Evolutionary conservation across 2,888 invertebrate genomes (phyloP), one percentile per base, ranked within the genome.

Genomic region (Invenusta paracnida): DNA sequence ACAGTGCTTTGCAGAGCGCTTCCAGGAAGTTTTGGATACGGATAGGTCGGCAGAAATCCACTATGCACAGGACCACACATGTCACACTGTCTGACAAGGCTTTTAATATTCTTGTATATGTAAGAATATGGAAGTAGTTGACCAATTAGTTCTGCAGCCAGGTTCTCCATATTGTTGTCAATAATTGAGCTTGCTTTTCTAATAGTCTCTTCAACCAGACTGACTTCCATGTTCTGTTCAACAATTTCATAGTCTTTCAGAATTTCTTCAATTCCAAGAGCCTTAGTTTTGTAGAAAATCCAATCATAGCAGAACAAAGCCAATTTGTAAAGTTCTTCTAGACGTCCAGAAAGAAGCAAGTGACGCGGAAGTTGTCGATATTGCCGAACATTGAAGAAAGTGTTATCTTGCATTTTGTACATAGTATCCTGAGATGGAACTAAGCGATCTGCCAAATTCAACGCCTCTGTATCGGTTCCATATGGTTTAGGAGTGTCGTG

Each of bases 231-330:
- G 29, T 82, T 82, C 29, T 82, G 82, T 23, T 82, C 29, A 0
- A 29, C 29, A n/a, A 85, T 81, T 67, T 84, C 90, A 86, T 91
- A 90, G 87, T 91, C 91, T 0, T 88, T 88, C 86, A 91, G 87
- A 29, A 90, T 89, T 85, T 90, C 89, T 82, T 90, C 89, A 85
- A 91, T 85, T 0, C 90, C 90, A 25, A 91, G 87, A 0, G 91
- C 90, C 85, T 89, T 90, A 11, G 89, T 89, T 87, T 91, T 91
- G 88, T 89, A 90, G 88, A 90, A 90, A 81, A 91, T 86, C 91
- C 91, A 91, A 83, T 91, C 90, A 86, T 91, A 91, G 87, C 89
- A 90, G 87, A 91, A 91, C 29, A 90, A 88, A 1, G 90, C 90
- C 13, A 89, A 86, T 13, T 86, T 86, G 85, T 90, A 89, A n/a